Evolutionary conservation across 2,888 invertebrate species (phyloP).

Genomic region (Nymphalis urticae): DNA sequence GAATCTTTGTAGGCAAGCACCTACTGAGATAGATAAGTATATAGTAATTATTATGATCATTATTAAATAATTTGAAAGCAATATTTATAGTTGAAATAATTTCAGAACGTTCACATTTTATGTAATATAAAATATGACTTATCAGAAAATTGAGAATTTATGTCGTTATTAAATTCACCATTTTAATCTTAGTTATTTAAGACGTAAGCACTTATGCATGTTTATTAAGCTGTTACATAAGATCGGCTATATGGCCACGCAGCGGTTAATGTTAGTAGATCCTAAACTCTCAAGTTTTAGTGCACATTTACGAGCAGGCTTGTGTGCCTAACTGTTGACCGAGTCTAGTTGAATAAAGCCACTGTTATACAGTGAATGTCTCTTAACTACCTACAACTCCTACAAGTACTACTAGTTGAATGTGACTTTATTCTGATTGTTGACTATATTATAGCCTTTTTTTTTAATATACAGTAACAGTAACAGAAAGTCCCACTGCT

Average conservation of each 20-base stretch:
- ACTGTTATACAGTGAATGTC: constrained; percentile 3
- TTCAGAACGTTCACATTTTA: too few relatives aligned
- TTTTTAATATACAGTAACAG: neutral
- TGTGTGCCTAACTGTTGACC: constrained; percentile 25
- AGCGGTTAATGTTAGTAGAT: constrained; percentile 16
- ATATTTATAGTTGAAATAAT: too few relatives aligned
- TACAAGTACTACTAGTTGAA: constrained; percentile 2
- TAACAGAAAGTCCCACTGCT: too few relatives aligned
- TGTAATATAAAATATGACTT: too few relatives aligned
- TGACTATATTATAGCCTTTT: neutral
- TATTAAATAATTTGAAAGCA: too few relatives aligned
- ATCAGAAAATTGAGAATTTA: too few relatives aligned
- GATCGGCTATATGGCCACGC: constrained; percentile 14
- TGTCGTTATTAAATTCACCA: too few relatives aligned
- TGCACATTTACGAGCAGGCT: constrained; percentile 29
- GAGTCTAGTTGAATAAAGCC: constrained; percentile 15
- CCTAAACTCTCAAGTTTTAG: constrained; percentile 32
- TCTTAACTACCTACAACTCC: neutral
- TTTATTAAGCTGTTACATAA: constrained; percentile 22
- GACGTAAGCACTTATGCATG: too few relatives aligned
- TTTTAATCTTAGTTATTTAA: too few relatives aligned
- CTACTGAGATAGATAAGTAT: too few relatives aligned
- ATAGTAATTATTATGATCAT: too few relatives aligned
- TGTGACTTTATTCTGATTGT: neutral
- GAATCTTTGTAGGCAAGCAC: too few relatives aligned